These are phyloP conservation scores for Malurus leucopterus DNA, from an alignment of 2,797 vertebrate species.

Conservation along the genomic window DNA sequence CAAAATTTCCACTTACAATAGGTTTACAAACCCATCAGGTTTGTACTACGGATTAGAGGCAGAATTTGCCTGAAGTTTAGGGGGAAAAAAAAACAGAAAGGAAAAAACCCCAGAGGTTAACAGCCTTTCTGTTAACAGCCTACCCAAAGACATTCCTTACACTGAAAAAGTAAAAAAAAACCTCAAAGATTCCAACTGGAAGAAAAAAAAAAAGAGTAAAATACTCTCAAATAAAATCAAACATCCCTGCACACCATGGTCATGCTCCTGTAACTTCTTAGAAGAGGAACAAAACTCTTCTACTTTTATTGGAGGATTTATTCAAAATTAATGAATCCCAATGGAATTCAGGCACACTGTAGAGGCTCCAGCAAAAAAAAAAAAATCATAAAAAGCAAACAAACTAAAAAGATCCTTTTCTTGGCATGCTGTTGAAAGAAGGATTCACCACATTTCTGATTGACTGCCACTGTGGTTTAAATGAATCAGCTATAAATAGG, in stretches of 20 bases:
- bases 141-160: neutral
- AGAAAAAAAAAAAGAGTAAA: neutral
- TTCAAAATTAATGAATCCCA: slow-evolving; percentile 48
- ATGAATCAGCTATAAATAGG: slow-evolving; percentile 55
- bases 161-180: neutral
- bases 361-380: neutral
- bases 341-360: neutral
- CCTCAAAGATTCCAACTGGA: neutral
- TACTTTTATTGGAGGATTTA: slow-evolving; percentile 3
- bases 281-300: neutral
- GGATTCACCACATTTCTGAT: slow-evolving; percentile 56
- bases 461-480: slow-evolving; percentile 41
- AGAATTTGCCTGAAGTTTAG: neutral
- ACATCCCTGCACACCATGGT: neutral
- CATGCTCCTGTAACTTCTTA: neutral
- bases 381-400: neutral
- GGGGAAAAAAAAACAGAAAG: neutral
- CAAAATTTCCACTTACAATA: neutral
- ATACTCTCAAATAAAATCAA: neutral
- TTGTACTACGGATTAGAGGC: neutral
- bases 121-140: neutral
- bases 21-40: no score
- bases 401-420: slow-evolving; percentile 27
- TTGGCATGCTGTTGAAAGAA: slow-evolving; percentile 34
- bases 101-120: neutral